Conservation (phyloP, 2,888 invertebrate species). For the Cephus rjabovi region DNA sequence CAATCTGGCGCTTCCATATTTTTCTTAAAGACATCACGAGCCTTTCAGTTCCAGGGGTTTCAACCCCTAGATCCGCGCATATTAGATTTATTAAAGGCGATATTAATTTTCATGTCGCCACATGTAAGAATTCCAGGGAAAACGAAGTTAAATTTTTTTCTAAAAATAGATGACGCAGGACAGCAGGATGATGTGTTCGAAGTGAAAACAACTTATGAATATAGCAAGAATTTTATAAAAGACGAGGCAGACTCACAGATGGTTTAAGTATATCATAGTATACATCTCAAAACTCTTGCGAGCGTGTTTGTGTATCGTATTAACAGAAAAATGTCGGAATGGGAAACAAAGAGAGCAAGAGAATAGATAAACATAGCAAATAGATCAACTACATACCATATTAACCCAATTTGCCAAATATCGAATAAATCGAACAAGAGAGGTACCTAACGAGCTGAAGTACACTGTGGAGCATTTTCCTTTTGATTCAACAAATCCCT, state of each 20-base stretch:
- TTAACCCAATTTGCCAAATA: not conserved
- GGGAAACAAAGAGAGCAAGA: not conserved
- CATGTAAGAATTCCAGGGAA: not conserved
- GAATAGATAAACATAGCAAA: not conserved
- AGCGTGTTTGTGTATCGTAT: constrained; percentile 21
- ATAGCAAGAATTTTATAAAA: constrained; percentile 65
- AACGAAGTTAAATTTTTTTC: not conserved
- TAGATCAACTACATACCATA: not conserved
- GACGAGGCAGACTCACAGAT: constrained; percentile 65
- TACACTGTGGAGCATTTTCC: not conserved
- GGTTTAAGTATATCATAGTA: constrained; percentile 56
- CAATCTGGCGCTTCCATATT: not conserved
- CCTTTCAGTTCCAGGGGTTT: not conserved
- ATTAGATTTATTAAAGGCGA: not conserved
- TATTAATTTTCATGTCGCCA: not conserved
- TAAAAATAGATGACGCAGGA: not conserved
- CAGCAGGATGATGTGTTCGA: not conserved
- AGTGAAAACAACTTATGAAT: constrained; percentile 41
- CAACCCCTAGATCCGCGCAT: not conserved
- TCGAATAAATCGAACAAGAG: not conserved
- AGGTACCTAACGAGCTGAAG: not conserved
- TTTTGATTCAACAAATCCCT: not conserved
- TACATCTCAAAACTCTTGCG: constrained; percentile 48
- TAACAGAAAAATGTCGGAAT: not conserved
- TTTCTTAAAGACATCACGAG: not conserved